Evolutionary conservation across 2,113 vertebrate genomes (phyloP), one percentile per base, ranked within the genome.

Genomic region (Aleadryas rufinucha): DNA sequence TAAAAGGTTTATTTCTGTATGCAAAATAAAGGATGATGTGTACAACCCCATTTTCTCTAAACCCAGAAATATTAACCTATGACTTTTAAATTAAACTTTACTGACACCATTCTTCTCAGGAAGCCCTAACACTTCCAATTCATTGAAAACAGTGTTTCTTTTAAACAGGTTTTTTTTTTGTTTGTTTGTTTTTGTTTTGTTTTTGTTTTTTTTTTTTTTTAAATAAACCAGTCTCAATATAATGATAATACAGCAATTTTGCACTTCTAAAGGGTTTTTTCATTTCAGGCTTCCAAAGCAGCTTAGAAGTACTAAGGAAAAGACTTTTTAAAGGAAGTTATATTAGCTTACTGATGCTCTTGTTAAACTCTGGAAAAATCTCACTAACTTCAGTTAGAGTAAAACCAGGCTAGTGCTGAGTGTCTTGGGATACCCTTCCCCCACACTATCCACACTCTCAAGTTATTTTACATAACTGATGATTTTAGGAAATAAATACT

Each of bases 31-130:
- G 31, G 77, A 80, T 42, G 20, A 54, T 54, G 5, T 77, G 13
- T 30, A 74, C 30, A 85, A 89, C 7, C 13, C 8, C 26, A 57
- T 66, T 75, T 93, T 60, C 17, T 78, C 44, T 52, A 85, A 94
- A 86, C 1, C 21, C 37, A 93, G 74, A 86, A 92, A 89, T 85
- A 93, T 63, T 88, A 94, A 65, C 50, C 42, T 56, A 20, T 64
- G 60, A 47, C 31, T 93, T 87, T 88, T 65, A 88, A 95, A 91
- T 94, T 90, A 90, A 89, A 88, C 49, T 66, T 81, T n/a, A 64
- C 16, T 54, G 53, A 39, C 2, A 6, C 16, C 30, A 7, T 35
- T 70, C 45, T 91, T 94, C 28, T 77, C 31, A 49, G 42, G n/a
- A 89, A 84, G 13, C 14, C 22, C 9, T 47, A 42, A 42, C 6